Evolutionary conservation across 2,888 invertebrate genomes (phyloP).

Genomic region (Eristalis tenax): DNA sequence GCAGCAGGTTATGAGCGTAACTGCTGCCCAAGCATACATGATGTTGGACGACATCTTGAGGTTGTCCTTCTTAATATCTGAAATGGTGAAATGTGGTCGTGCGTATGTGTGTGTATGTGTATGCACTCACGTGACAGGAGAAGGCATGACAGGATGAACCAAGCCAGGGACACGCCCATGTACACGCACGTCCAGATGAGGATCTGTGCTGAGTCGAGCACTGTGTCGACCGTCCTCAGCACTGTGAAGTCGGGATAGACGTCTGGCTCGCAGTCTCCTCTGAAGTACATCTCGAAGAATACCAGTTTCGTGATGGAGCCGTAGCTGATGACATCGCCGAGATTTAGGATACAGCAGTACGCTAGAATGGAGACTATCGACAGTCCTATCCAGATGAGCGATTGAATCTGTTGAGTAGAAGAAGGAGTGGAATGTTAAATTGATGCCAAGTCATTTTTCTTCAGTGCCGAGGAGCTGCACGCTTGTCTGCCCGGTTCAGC

Average conservation of each 20-base stretch:
- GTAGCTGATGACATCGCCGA: conserved; percentile 73
- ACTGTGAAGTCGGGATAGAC: conserved; percentile 71
- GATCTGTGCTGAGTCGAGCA: conserved; percentile 76
- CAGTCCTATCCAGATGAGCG: conserved; percentile 79
- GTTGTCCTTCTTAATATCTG: conserved; percentile 77
- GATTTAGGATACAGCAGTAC: conserved; percentile 77
- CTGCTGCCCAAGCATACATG: conserved; percentile 77
- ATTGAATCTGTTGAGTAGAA: conserved; percentile 77
- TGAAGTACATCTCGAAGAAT: conserved; percentile 79
- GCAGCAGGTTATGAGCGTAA: conserved; percentile 75
- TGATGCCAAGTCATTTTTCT: neutral
- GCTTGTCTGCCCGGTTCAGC: no score
- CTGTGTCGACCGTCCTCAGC: conserved; percentile 73
- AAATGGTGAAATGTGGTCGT: neutral
- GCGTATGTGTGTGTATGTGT: conserved; percentile 23
- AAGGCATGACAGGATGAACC: conserved; percentile 77
- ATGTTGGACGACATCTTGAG: conserved; percentile 73
- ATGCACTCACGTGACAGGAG: conserved; percentile 77
- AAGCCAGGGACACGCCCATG: conserved; percentile 77
- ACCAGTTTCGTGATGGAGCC: conserved; percentile 76
- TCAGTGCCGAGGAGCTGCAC: no score
- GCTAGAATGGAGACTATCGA: conserved; percentile 79
- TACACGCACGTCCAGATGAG: conserved; percentile 79
- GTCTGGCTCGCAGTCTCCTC: conserved; percentile 73
- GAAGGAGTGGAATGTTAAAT: neutral